Base-by-base conservation (phyloP, 2,797 vertebrate species). In the Gymnopithys bicolor region DNA sequence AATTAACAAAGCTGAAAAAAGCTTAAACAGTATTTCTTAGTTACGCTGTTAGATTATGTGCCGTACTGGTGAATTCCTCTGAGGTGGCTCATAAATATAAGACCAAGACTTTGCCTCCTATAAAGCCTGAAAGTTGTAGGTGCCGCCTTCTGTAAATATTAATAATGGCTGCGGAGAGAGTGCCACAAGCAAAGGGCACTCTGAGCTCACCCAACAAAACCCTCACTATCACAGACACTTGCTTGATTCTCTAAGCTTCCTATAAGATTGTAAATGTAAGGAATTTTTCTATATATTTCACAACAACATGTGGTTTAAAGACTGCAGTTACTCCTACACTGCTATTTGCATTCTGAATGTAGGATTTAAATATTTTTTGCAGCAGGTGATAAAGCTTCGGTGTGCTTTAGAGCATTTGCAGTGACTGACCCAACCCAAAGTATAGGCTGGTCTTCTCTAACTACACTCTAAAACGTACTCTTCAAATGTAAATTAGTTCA, bases 71-170 rank as follows among this genome's bases (percentile, higher is more conserved):
- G 69, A 93, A 95, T 94, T 97, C 87, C 66, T 84, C 69, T 62
- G 62, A 87, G 39, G 48, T 69, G 63, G 76, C 69, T 95, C 82
- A 83, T 80, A 88, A 91, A 87, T 92, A 89, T 79, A 37, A 95
- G 63, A 73, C 84, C 90, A 94, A 95, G 93, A 95, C 95, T 95
- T 94, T 96, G 94, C 39, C 92, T 94, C 92, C 95, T 67, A 76
- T 93, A 96, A 95, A 93, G 32, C 49, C 63, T 76, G 77, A 82
- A 90, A 93, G 39, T 24, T 73, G 45, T 35, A 89, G 89, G 84
- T 91, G 48, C 79, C 79, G 32, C 95, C 96, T 88, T 96, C 70
- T 90, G 94, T 87, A 96, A 97, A 96, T 95, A 94, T 94, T 93
- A 95, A 91, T 86, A 90, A 88, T 85, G 85, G 76, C 85, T 92